These are phyloP conservation scores for Xanthorhoe spadicearia DNA, from an alignment of 2,888 invertebrate genomes.

Conservation along the genomic window DNA sequence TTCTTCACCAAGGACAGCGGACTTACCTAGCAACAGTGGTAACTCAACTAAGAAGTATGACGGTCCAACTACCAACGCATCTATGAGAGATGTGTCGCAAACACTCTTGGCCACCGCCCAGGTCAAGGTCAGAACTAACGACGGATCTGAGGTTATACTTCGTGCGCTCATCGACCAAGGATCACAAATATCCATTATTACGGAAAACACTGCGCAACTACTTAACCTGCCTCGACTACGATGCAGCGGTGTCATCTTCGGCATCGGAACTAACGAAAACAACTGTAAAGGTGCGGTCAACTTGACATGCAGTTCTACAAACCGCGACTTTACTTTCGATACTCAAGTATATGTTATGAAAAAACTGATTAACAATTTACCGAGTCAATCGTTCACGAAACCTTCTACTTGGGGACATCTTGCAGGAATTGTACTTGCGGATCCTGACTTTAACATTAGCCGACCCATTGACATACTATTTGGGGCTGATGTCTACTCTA, in stretches of 20 bases:
- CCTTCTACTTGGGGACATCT: constrained; percentile 35
- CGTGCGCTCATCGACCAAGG: neutral
- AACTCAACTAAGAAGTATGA: neutral
- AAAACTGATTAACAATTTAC: constrained; percentile 30
- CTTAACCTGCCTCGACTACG: neutral
- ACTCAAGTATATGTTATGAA: constrained; percentile 19
- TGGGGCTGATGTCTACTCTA: constrained; percentile 38
- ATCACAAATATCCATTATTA: constrained; percentile 7
- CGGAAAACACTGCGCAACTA: constrained; percentile 7
- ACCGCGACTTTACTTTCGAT: constrained; percentile 14
- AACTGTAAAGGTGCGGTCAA: constrained; percentile 9
- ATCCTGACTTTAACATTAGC: constrained; percentile 41
- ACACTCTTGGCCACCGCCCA: constrained; percentile 4
- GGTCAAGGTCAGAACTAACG: neutral
- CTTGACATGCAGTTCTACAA: constrained; percentile 5
- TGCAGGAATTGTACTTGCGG: constrained; percentile 35
- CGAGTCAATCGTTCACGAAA: constrained; percentile 30
- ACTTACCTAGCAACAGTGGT: neutral
- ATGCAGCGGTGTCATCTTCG: constrained; percentile 10
- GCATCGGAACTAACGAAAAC: constrained; percentile 4
- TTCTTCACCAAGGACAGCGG: neutral
- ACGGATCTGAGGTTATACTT: neutral
- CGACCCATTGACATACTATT: constrained; percentile 36
- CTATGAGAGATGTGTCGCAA: neutral
- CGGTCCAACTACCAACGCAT: neutral